A percentile compares a stretch with the other conserved stretches of the same genome.
phyloP scores from a whole-genome alignment of 2,888 invertebrate genomes.

The Axea sp. region DNA sequence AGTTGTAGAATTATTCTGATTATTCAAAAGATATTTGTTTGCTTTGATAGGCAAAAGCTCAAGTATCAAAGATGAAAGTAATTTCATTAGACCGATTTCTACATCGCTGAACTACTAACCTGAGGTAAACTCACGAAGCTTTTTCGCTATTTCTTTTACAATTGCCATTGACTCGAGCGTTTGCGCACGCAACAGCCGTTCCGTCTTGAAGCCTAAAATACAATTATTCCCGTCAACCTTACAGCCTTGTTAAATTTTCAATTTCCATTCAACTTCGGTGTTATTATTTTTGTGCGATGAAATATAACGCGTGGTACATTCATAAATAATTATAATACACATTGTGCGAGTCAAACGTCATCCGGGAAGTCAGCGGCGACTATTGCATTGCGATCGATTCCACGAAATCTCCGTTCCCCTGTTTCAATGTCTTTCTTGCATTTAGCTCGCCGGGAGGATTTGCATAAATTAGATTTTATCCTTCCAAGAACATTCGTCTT shows the following conservation, averaged over 20 bases:
- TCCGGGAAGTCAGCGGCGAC: constrained; percentile 43
- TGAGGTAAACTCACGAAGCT: too few relatives aligned
- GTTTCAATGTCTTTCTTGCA: constrained; percentile 63
- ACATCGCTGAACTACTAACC: too few relatives aligned
- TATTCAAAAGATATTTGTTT: too few relatives aligned
- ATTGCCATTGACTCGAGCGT: too few relatives aligned
- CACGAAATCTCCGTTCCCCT: constrained; percentile 68
- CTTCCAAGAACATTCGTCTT: constrained; percentile 78
- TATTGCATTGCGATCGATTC: constrained; percentile 67
- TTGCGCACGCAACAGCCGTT: too few relatives aligned
- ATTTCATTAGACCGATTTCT: too few relatives aligned
- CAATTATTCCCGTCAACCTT: too few relatives aligned
- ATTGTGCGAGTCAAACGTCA: constrained; percentile 42
- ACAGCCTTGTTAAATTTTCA: constrained; percentile 46
- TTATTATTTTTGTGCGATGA: constrained; percentile 43
- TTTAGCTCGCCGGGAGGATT: constrained; percentile 70
- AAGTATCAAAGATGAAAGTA: too few relatives aligned
- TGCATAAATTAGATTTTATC: constrained; percentile 79
- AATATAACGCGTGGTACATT: constrained; percentile 34
- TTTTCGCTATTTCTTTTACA: too few relatives aligned
- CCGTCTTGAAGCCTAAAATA: too few relatives aligned
- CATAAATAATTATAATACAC: constrained; percentile 57
- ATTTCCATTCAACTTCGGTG: constrained; percentile 28
- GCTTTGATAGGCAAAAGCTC: too few relatives aligned
- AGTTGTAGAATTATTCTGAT: too few relatives aligned